Evolutionary conservation across 2,888 invertebrate genomes (phyloP), one percentile per base, ranked within the genome.

Genomic region (Zaprionus obscuricornis): DNA sequence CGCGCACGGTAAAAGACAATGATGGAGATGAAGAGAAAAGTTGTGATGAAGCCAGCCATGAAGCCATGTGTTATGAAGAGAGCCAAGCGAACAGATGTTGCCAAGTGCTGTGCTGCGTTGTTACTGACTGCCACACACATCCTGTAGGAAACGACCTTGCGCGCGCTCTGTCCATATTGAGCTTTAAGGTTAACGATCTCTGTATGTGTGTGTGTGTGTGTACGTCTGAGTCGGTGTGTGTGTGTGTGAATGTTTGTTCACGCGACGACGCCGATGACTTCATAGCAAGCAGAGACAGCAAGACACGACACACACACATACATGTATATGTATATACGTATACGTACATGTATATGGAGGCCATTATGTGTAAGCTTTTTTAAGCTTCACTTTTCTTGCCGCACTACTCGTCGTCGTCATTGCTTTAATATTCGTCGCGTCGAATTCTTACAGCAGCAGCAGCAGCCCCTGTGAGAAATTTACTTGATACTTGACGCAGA

Each of bases 1-100:
- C 96, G 93, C 96, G 95, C 93, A 93, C 92, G 92, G 93, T 92
- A 92, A 92, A 55, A 68, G 84, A 83, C 73, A 47, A n/a, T 37
- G 22, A 27, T 16, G 11, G 14, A 40, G 33, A 52, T 14, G n/a
- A 11, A 16, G 34, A 34, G n/a, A 11, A 16, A 17, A 34, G n/a
- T n/a, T n/a, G n/a, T n/a, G n/a, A n/a, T n/a, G n/a, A n/a, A n/a
- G n/a, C n/a, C n/a, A n/a, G n/a, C n/a, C n/a, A n/a, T n/a, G n/a
- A n/a, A n/a, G n/a, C n/a, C n/a, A n/a, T n/a, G n/a, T n/a, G 24
- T 13, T 18, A n/a, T 8, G 4, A 36, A 62, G 55, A 68, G 62
- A 68, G n/a, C n/a, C n/a, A 58, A 57, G 18, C 34, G 45, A 64
- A 69, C 77, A 69, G 60, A 65, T 74, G 74, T 73, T 72, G 60